Conservation (phyloP, 2,113 vertebrate genomes). For the Copsychus sechellarum region DNA sequence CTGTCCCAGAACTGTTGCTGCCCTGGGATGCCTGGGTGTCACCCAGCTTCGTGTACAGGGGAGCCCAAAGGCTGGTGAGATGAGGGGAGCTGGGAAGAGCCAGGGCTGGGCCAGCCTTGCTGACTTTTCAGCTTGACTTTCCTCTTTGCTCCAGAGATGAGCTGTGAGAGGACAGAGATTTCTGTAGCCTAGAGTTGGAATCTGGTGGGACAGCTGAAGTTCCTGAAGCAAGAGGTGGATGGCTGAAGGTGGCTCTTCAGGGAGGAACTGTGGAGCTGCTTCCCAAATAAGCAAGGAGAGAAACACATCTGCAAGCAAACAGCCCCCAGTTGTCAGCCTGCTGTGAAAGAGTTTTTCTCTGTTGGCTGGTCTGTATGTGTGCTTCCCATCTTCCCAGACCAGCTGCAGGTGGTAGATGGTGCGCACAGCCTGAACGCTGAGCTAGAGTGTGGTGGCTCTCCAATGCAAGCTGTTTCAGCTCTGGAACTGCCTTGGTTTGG, state of each 20-base stretch:
- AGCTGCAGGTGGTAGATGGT: not conserved
- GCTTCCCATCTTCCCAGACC: not conserved
- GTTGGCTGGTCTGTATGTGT: not conserved
- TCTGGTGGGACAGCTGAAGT: not conserved
- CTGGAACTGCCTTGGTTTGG: not conserved
- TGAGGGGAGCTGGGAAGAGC: not conserved
- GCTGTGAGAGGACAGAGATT: not conserved
- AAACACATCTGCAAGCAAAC: not conserved
- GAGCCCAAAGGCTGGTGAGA: not conserved
- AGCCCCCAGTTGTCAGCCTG: not conserved
- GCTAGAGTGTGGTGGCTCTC: not conserved
- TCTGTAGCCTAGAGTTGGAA: not conserved
- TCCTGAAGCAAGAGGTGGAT: not conserved
- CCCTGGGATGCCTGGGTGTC: not conserved
- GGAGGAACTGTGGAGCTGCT: fast-evolving
- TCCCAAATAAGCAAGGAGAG: not conserved
- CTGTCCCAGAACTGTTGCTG: not conserved
- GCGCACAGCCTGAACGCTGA: not conserved
- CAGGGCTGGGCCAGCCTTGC: not conserved
- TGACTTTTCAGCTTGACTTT: not conserved
- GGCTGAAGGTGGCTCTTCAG: not conserved
- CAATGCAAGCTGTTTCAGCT: not conserved
- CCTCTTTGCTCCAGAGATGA: not conserved
- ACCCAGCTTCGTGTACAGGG: fast-evolving
- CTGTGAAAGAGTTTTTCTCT: not conserved